Conservation (phyloP, 1,140 invertebrate genomes). For the Drosophila navojoa region DNA sequence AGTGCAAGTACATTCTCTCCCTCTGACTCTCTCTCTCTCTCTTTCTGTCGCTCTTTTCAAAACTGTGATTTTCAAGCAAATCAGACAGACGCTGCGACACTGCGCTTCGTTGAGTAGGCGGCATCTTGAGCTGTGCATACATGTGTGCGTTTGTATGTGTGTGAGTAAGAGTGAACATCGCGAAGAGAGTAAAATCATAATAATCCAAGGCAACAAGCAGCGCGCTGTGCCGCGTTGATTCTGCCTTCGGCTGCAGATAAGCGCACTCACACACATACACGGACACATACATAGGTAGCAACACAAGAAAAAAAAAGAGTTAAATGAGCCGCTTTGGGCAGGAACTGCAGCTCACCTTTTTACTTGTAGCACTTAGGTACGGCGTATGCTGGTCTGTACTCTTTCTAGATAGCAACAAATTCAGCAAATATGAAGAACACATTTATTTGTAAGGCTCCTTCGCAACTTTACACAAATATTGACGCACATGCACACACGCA, state of each 20-base stretch:
- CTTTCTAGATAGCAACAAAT: constrained; percentile 9
- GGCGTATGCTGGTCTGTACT: constrained; percentile 1
- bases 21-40: constrained; percentile 9
- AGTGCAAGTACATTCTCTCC: constrained; percentile 16
- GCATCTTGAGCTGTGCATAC: constrained; percentile 22
- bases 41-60: not conserved
- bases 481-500: constrained; percentile 11
- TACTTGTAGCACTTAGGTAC: constrained; percentile 1
- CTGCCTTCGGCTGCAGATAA: constrained; percentile 42
- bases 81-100: constrained; percentile 20
- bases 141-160: constrained; percentile 2
- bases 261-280: constrained; percentile 22
- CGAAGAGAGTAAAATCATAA: constrained; percentile 38
- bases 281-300: not conserved
- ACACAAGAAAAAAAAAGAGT: constrained; percentile 34
- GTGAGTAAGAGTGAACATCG: constrained; percentile 5
- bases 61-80: constrained; percentile 42
- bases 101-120: constrained; percentile 37
- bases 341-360: constrained; percentile 32
- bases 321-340: constrained; percentile 31
- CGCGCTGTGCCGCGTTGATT: constrained; percentile 23
- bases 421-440: constrained; percentile 12
- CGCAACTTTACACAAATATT: constrained; percentile 12
- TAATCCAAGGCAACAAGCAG: constrained; percentile 36
- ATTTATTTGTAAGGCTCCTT: constrained; percentile 19